A percentile compares a stretch with the other conserved stretches of the same genome.
phyloP scores from a whole-genome alignment of 2,113 vertebrate species.

The Carollia perspicillata region DNA sequence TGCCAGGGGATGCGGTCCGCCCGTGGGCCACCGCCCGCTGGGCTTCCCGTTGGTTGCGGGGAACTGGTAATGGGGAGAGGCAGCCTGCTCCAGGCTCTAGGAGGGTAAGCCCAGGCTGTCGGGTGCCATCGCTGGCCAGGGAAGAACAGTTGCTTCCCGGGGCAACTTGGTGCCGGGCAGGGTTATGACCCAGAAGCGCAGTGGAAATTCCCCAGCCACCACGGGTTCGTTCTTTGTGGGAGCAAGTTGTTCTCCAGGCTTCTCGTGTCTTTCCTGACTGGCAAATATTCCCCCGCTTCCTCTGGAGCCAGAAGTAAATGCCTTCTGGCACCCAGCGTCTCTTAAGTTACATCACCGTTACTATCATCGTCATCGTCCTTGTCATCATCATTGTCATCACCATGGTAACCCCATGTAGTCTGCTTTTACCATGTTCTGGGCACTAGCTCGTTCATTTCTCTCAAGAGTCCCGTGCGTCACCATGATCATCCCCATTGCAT shows the following conservation, averaged over 20 bases:
- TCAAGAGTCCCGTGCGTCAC: not conserved
- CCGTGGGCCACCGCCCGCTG: not conserved
- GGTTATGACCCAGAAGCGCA: constrained; percentile 45
- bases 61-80: not conserved
- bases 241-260: constrained; percentile 34
- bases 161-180: constrained; percentile 39
- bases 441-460: not conserved
- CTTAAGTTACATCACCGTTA: not conserved
- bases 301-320: constrained; percentile 36
- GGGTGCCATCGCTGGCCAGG: constrained; percentile 14
- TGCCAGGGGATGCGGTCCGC: constrained; percentile 5
- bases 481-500: not conserved
- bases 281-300: constrained; percentile 45
- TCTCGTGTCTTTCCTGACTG: constrained; percentile 51
- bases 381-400: not conserved
- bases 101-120: constrained; percentile 2
- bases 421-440: not conserved
- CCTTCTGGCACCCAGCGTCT: constrained; percentile 45
- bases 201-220: constrained; percentile 52
- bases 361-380: not conserved
- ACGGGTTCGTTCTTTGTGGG: not conserved
- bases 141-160: not conserved
- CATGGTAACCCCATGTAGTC: constrained; percentile 40
- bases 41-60: not conserved
- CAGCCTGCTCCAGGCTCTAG: not conserved